These are phyloP conservation scores for Crocallis elinguaria DNA, from an alignment of 2,888 invertebrate genomes.

Conservation along the genomic window DNA sequence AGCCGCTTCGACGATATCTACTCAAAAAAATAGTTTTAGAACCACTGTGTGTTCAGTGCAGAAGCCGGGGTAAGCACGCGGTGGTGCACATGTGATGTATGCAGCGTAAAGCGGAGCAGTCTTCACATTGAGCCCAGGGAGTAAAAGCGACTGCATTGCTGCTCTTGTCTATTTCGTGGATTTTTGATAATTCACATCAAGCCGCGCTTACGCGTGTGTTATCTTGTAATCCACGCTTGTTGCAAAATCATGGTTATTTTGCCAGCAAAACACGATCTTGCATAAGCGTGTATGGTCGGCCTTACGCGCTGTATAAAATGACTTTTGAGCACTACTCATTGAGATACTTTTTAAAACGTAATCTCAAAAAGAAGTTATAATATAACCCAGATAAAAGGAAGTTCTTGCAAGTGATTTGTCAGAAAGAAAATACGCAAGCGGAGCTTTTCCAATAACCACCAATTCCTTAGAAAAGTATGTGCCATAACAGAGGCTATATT, in stretches of 20 bases:
- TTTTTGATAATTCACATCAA: too few relatives aligned
- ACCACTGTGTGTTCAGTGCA: too few relatives aligned
- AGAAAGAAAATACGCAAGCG: slow-evolving; percentile 29
- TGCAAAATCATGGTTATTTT: too few relatives aligned
- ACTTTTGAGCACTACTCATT: background rate
- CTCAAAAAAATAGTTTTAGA: too few relatives aligned
- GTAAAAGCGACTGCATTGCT: background rate
- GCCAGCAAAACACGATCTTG: too few relatives aligned
- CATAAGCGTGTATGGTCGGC: too few relatives aligned
- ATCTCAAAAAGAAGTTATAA: slow-evolving; percentile 24
- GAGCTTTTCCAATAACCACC: slow-evolving; percentile 31
- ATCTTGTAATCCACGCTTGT: too few relatives aligned
- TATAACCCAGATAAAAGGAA: slow-evolving; percentile 26
- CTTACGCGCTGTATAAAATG: background rate
- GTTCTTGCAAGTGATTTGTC: slow-evolving; percentile 28
- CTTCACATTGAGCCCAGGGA: slow-evolving; percentile 4
- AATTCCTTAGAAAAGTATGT: slow-evolving; percentile 31
- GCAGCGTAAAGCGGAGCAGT: background rate
- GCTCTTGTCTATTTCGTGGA: too few relatives aligned
- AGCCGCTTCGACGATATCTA: too few relatives aligned
- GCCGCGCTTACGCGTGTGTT: too few relatives aligned
- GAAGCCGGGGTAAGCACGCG: too few relatives aligned
- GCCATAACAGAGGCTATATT: slow-evolving; percentile 38
- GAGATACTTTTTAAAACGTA: slow-evolving; percentile 13
- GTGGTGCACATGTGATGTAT: too few relatives aligned